Base-by-base conservation (phyloP, 2,888 invertebrate genomes). In the Automeris io region DNA sequence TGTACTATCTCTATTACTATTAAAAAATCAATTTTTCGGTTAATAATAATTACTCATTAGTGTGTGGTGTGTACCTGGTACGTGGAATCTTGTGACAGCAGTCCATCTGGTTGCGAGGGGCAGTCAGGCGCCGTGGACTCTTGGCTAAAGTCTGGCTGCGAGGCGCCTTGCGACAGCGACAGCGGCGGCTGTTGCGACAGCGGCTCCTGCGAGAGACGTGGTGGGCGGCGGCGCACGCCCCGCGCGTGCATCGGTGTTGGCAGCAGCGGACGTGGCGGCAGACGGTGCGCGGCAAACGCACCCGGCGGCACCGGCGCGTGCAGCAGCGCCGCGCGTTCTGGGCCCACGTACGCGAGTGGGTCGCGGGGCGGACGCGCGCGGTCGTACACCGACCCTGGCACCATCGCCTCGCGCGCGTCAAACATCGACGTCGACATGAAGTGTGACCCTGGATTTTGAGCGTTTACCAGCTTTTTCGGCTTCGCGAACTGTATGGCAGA, bases 351-450 rank as follows among this genome's bases (percentile, higher is more conserved):
- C 36, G 96, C 95, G 47, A 98, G 92, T 18, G 97, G 95, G 75
- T 98, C 98, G 50, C 94, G 91, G 93, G 95, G 45, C 89, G 93
- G 59, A 89, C 90, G 60, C 89, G 92, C 92, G 41, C 96, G 90
- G 75, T 97, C 97, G 78, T 98, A 98, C 21, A 96, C 91, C 9
- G 96, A 96, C 16, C 97, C 97, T 0, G 97, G 97, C 37, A 97
- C 94, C 77, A 98, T 90, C 3, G 96, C 97, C 76, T 98, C 98
- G 51, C 98, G 90, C 9, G 98, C 98, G 80, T 98, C 97, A 76
- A 96, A 98, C 92, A 97, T 97, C 18, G 96, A 95, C 18, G 95
- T 97, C 39, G 95, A 95, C 98, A 99, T 98, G 72, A 98, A 99
- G 67, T 98, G 97, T 0, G 97, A 95, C 0, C 97, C 97, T 1